Evolutionary conservation across 2,113 vertebrate genomes (phyloP).

Genomic region (Pseudorectes ferrugineus): DNA sequence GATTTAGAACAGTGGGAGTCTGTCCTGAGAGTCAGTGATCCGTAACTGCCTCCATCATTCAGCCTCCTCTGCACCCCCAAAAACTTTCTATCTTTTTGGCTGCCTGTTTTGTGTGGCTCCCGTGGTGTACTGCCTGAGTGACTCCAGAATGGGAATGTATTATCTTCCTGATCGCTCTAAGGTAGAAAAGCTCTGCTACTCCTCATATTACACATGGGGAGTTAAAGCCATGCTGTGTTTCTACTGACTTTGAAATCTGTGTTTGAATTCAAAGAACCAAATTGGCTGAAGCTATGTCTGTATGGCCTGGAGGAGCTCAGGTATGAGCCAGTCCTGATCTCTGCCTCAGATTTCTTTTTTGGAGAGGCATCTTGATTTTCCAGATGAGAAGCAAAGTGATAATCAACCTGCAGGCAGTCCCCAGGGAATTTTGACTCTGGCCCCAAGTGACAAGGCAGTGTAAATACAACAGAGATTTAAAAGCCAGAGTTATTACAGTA

Average conservation of each 20-base stretch:
- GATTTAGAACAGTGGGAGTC: not conserved
- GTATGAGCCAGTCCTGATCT: not conserved
- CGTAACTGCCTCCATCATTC: fast-evolving
- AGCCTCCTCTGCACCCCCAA: not conserved
- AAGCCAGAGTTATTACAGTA: not conserved
- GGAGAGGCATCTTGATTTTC: not conserved
- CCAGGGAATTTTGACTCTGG: not conserved
- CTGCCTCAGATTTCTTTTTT: not conserved
- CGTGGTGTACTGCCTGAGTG: not conserved
- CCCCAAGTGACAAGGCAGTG: not conserved
- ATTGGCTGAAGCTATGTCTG: not conserved
- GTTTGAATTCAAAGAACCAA: not conserved
- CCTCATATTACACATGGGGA: not conserved
- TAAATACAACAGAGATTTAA: not conserved
- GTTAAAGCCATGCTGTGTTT: not conserved
- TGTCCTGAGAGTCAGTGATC: not conserved
- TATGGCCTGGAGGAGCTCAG: not conserved
- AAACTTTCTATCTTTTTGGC: not conserved
- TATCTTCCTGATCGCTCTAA: not conserved
- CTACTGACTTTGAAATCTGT: not conserved
- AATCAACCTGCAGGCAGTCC: not conserved
- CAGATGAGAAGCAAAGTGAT: not conserved
- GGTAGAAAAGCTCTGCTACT: not conserved
- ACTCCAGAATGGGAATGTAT: not conserved
- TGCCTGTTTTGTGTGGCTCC: not conserved